Evolutionary conservation across 1,140 invertebrate genomes (phyloP).

Genomic region (Drosophila asahinai): DNA sequence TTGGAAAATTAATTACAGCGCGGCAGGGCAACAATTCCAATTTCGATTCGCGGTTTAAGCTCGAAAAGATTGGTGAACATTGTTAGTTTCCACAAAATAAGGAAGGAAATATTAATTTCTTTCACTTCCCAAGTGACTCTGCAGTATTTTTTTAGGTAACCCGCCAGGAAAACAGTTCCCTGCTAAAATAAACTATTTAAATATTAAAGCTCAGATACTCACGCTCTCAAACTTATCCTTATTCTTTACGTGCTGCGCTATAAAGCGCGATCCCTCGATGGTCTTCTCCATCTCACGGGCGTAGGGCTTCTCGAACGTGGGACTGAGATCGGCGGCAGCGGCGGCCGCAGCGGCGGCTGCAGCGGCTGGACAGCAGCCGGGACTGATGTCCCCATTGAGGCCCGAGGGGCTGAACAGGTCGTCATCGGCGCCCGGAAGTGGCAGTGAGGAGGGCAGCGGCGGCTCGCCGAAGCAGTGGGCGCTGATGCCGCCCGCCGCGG

Average conservation of each 20-base stretch:
- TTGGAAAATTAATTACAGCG: slow-evolving; percentile 46
- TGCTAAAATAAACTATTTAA: neutral
- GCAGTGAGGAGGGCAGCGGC: slow-evolving; percentile 88
- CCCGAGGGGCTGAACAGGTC: slow-evolving; percentile 91
- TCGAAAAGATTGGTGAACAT: neutral
- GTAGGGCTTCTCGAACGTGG: slow-evolving; percentile 91
- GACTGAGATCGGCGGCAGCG: slow-evolving; percentile 88
- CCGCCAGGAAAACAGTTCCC: too few relatives aligned
- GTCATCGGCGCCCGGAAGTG: slow-evolving; percentile 90
- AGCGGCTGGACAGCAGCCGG: slow-evolving; percentile 84
- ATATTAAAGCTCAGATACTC: slow-evolving; percentile 86
- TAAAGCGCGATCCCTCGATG: slow-evolving; percentile 95
- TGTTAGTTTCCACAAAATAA: neutral
- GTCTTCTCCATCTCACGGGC: slow-evolving; percentile 94
- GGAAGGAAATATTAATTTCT: neutral
- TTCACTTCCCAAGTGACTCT: neutral
- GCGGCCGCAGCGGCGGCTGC: slow-evolving; percentile 59
- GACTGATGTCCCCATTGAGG: slow-evolving; percentile 86
- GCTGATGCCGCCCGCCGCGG: slow-evolving; percentile 86
- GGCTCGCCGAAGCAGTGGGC: slow-evolving; percentile 88
- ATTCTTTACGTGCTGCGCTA: slow-evolving; percentile 97
- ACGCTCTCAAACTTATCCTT: slow-evolving; percentile 97
- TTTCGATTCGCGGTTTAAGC: neutral
- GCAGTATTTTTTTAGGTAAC: neutral
- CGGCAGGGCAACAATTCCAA: slow-evolving; percentile 15